Percentiles rank a stretch among this genome's conserved stretches.
These are phyloP conservation scores for Mesocricetus auratus DNA, from an alignment of 2,113 vertebrate species.

Conservation along the genomic window DNA sequence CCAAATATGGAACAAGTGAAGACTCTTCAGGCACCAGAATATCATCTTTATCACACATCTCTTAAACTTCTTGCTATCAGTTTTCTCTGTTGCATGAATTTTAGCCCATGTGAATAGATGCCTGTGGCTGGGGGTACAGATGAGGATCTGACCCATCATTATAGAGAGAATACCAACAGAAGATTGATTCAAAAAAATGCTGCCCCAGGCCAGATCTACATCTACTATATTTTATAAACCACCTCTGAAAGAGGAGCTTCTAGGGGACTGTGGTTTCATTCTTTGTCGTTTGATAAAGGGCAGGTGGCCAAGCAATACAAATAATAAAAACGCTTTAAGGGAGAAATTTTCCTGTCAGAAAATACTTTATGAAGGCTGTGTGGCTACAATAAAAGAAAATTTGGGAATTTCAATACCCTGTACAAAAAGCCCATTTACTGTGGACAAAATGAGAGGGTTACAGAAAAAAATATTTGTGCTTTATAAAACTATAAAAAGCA, in stretches of 20 bases:
- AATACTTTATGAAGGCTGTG: background rate
- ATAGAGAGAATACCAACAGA: background rate
- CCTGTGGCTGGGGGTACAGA: background rate
- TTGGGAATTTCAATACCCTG: background rate
- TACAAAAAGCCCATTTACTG: conserved; percentile 11
- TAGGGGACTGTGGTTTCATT: conserved; percentile 27
- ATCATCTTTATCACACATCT: background rate
- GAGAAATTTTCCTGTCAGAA: conserved; percentile 12
- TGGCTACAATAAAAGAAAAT: background rate
- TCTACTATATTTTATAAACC: background rate
- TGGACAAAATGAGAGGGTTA: background rate
- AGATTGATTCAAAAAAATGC: conserved; percentile 28
- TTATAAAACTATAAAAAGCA: conserved; percentile 20
- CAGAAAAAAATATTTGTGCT: background rate
- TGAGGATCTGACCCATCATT: background rate
- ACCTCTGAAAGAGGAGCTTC: conserved; percentile 27
- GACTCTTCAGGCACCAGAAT: background rate
- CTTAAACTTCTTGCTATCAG: background rate
- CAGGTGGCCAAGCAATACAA: conserved; percentile 33
- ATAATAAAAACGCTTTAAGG: conserved; percentile 20
- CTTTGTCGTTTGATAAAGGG: background rate
- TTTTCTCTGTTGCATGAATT: background rate
- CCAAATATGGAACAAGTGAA: conserved; percentile 13
- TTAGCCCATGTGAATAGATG: background rate
- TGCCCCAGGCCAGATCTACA: background rate